phyloP scores from a whole-genome alignment of 1,140 invertebrate genomes.

The Telenomus remus region DNA sequence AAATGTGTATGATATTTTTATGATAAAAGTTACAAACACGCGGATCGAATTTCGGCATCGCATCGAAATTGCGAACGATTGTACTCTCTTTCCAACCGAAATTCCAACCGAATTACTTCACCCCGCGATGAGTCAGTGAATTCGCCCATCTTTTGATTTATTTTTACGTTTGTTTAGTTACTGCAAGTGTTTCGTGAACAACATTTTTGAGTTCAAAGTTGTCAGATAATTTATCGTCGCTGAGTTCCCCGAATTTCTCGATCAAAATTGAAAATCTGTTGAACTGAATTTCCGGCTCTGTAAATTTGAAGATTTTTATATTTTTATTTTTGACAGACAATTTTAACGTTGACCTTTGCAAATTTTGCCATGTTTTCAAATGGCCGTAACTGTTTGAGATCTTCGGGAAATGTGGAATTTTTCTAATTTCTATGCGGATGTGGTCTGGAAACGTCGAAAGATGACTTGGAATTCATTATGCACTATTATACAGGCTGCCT shows the following conservation, averaged over 20 bases:
- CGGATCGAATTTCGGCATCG: too few relatives aligned
- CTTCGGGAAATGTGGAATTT: slow-evolving; percentile 4
- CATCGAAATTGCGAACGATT: too few relatives aligned
- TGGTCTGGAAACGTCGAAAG: slow-evolving; percentile 22
- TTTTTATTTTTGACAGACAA: too few relatives aligned
- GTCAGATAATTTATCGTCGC: neutral
- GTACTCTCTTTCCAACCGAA: slow-evolving; percentile 1
- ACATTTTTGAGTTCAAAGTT: slow-evolving; percentile 4
- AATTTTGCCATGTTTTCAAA: too few relatives aligned
- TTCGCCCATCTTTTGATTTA: slow-evolving; percentile 13
- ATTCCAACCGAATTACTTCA: slow-evolving; percentile 9
- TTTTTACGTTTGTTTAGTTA: slow-evolving; percentile 12
- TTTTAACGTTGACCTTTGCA: too few relatives aligned
- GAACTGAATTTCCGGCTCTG: too few relatives aligned
- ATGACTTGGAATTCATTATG: slow-evolving; percentile 9
- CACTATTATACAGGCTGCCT: slow-evolving; percentile 15
- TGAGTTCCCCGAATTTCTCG: neutral
- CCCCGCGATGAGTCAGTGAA: neutral
- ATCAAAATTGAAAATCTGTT: neutral
- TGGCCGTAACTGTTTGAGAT: too few relatives aligned
- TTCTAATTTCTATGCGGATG: slow-evolving; percentile 13
- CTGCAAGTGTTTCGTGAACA: slow-evolving; percentile 3
- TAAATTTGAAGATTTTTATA: too few relatives aligned
- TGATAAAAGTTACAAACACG: too few relatives aligned
- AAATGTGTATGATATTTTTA: too few relatives aligned